Percentiles rank a stretch among this genome's conserved stretches.
phyloP scores from a whole-genome alignment of 2,888 invertebrate genomes.

The Thysanoteuthis rhombus region DNA sequence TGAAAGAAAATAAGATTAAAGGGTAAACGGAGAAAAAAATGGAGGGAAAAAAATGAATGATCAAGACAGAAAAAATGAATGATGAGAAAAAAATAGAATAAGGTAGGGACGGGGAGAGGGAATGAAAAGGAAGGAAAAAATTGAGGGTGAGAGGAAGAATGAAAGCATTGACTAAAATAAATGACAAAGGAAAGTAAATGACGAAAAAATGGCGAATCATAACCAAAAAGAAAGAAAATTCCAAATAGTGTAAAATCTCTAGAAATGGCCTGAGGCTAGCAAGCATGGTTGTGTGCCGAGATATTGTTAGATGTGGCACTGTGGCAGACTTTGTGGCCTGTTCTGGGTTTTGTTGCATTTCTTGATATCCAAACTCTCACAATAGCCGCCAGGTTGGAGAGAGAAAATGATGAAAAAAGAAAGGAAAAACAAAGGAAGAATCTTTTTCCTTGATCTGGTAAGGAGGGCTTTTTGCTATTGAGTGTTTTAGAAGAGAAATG shows the following conservation, averaged over 20 bases:
- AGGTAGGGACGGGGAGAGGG: background rate
- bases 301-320: slow-evolving; percentile 12
- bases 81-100: background rate
- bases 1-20: too few relatives aligned
- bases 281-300: background rate
- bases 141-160: too few relatives aligned
- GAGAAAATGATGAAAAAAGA: background rate
- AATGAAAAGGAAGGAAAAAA: background rate
- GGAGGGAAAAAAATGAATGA: background rate
- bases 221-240: background rate
- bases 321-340: background rate
- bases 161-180: too few relatives aligned
- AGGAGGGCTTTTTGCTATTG: background rate
- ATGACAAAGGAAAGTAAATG: too few relatives aligned
- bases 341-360: background rate
- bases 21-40: too few relatives aligned
- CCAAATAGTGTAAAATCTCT: background rate
- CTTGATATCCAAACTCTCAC: background rate
- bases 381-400: background rate
- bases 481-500: background rate
- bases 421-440: background rate
- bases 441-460: background rate
- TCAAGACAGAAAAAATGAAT: background rate
- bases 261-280: background rate
- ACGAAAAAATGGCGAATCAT: background rate